Base-by-base conservation (phyloP, 2,113 vertebrate species). In the Athene noctua region DNA sequence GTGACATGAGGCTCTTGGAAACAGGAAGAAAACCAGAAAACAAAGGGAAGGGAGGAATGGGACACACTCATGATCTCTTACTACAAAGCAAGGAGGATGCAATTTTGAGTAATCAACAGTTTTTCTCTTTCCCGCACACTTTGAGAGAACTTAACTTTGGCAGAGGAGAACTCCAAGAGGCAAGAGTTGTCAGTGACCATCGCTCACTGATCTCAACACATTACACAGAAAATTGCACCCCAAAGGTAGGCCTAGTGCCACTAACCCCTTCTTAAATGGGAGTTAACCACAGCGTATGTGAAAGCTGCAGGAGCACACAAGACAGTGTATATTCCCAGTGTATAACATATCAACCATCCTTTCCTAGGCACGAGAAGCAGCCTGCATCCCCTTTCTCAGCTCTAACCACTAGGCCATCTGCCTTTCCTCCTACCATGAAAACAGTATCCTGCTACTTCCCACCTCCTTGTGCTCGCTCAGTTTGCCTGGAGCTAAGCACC, bases 241-340 rank as follows among this genome's bases (percentile, higher is more conserved):
- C 68, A 47, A 47, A 62, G n/a, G 36, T 1, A 40, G 52, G 2
- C 10, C 23, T 4, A 0, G 49, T 2, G 34, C 13, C 92, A 42
- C 67, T 3, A 5, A 38, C 4, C 52, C 40, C 52, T 62, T 79
- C 94, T 61, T 38, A 73, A 34, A 22, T 0, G 0, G 0, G 2
- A 79, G 54, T 5, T 9, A 27, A 17, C 6, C 5, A 0, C 23
- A 13, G 62, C 51, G 11, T 3, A 29, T 2, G 10, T 0, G 17
- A 44, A 59, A 92, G 26, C 46, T 47, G 68, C 2, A 2, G 58
- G 68, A 52, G 19, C 29, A 29, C 2, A 1, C 59, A 46, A 46
- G 62, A 42, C 44, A 51, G 71, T 6, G 38, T 38, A 38, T 38
- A 75, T 57, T 72, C 73, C 77, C 40, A 23, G n/a, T 1, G 32